A percentile compares a stretch with the other conserved stretches of the same genome.
These are phyloP conservation scores for Thalpophila matura DNA, from an alignment of 2,888 invertebrate genomes.

Conservation along the genomic window DNA sequence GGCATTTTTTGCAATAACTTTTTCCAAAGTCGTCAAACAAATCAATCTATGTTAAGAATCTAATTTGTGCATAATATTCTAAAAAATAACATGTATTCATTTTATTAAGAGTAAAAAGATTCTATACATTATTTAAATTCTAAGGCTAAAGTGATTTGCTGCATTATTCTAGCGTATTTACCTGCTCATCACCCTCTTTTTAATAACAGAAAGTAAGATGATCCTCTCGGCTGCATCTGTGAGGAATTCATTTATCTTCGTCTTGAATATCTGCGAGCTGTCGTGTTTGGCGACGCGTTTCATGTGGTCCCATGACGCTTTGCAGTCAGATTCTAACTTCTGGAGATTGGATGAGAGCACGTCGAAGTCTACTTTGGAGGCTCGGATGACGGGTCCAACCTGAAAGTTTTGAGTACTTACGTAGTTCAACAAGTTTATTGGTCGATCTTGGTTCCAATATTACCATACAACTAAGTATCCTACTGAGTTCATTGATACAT, in stretches of 20 bases:
- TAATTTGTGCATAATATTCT: not conserved
- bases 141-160: slow-evolving; percentile 1
- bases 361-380: slow-evolving; percentile 98
- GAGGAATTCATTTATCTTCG: slow-evolving; percentile 98
- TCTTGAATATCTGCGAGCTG: slow-evolving; percentile 95
- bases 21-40: not conserved
- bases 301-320: slow-evolving; percentile 98
- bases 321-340: slow-evolving; percentile 98
- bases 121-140: not conserved
- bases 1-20: slow-evolving; percentile 11
- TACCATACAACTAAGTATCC: too few relatives aligned
- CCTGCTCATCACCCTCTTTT: slow-evolving; percentile 97
- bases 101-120: not conserved
- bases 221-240: slow-evolving; percentile 99
- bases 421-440: not conserved
- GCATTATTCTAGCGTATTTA: slow-evolving; percentile 67
- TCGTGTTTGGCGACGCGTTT: slow-evolving; percentile 99
- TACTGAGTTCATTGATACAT: too few relatives aligned
- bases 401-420: slow-evolving; percentile 69
- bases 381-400: slow-evolving; percentile 97
- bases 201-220: slow-evolving; percentile 97
- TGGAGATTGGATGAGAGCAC: slow-evolving; percentile 96
- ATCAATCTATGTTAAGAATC: not conserved
- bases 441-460: not conserved
- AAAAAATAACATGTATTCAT: not conserved